Conservation (phyloP, 2,113 vertebrate genomes). For the Montifringilla adamsi region DNA sequence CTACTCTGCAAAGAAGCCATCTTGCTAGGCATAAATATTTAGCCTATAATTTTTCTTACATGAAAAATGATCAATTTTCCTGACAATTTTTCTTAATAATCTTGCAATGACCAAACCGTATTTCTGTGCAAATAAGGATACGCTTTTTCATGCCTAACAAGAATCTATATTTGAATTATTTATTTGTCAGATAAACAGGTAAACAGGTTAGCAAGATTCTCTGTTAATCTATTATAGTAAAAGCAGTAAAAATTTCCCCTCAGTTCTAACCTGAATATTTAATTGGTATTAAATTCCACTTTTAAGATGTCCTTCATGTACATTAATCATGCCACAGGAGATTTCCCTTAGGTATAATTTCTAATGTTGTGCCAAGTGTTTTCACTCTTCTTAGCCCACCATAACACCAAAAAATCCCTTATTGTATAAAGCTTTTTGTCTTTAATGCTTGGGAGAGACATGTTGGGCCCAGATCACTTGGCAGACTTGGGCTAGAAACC, state of each 20-base stretch:
- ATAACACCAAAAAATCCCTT: neutral
- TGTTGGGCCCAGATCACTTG: neutral
- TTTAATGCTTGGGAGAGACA: neutral
- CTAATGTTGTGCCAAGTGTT: neutral
- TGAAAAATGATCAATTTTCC: neutral
- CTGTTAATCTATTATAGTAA: neutral
- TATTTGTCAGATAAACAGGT: neutral
- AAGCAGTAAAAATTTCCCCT: neutral
- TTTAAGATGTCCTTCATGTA: neutral
- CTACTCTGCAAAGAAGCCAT: neutral
- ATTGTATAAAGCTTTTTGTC: neutral
- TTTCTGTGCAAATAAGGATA: neutral
- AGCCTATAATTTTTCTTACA: neutral
- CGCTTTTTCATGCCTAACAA: neutral
- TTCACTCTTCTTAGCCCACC: neutral
- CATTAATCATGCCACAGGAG: neutral
- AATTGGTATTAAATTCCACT: neutral
- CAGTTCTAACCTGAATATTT: neutral
- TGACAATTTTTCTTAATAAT: neutral
- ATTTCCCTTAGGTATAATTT: neutral
- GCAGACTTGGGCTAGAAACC: neutral
- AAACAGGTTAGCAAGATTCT: neutral
- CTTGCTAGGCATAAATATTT: neutral
- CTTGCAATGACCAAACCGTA: neutral
- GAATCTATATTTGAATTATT: neutral